Conservation (phyloP, 2,113 vertebrate genomes). For the Notarius quadriscutis region DNA sequence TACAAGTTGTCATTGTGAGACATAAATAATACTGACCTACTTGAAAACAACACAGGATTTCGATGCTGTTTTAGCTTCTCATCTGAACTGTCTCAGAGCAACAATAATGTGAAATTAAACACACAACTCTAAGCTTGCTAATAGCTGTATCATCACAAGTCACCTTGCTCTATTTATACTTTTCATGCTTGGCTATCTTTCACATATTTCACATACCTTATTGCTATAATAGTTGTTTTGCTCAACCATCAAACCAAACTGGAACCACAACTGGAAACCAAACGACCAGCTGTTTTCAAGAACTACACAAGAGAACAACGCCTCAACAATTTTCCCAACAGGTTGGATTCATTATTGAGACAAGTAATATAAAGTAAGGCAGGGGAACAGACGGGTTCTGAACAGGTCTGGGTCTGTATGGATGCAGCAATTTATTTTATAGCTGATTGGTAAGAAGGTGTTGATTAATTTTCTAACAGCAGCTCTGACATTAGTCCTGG, state of each 20-base stretch:
- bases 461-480: neutral
- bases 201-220: constrained; percentile 9
- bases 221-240: neutral
- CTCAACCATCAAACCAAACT: constrained; percentile 15
- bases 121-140: neutral
- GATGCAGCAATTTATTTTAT: neutral
- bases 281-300: neutral
- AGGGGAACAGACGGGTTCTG: neutral
- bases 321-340: neutral
- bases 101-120: constrained; percentile 8
- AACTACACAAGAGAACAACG: neutral
- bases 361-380: neutral
- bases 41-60: neutral
- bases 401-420: neutral
- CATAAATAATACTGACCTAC: neutral
- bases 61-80: neutral
- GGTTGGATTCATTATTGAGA: neutral
- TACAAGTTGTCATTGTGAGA: neutral
- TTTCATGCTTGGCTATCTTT: neutral
- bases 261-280: neutral
- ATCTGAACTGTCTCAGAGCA: neutral
- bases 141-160: neutral
- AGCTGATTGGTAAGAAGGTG: neutral
- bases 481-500: neutral
- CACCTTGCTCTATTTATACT: neutral